Percentiles rank a stretch among this genome's conserved stretches.
Evolutionary conservation across 2,888 invertebrate species (phyloP).

Genomic region (Mesorhabditis belari): DNA sequence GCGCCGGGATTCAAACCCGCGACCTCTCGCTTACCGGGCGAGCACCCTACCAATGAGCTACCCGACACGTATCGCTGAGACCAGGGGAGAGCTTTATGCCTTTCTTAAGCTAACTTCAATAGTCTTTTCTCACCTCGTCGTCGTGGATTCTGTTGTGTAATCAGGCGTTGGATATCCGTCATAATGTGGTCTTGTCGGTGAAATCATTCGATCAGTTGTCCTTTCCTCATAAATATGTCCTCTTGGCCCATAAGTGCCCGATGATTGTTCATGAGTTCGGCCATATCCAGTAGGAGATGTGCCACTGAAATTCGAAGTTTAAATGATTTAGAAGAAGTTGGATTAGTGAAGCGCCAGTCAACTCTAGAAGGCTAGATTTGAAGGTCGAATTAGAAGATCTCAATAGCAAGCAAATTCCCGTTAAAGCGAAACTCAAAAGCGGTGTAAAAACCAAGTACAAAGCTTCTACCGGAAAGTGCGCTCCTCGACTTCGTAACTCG

Average conservation of each 20-base stretch:
- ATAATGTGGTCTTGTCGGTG: neutral
- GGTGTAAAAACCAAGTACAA: neutral
- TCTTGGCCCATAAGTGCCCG: neutral
- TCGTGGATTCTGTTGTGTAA: conserved; percentile 2
- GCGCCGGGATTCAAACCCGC: too few relatives aligned
- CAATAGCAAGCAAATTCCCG: too few relatives aligned
- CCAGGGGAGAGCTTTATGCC: too few relatives aligned
- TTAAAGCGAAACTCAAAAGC: too few relatives aligned
- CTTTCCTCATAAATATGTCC: neutral
- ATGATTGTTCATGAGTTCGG: neutral
- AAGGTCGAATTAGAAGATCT: too few relatives aligned
- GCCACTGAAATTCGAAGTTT: neutral
- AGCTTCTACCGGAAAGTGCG: conserved; percentile 4
- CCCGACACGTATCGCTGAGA: too few relatives aligned
- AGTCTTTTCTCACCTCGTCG: conserved; percentile 1
- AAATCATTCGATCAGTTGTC: neutral
- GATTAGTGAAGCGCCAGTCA: neutral
- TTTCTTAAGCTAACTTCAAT: too few relatives aligned
- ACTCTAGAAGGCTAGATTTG: too few relatives aligned
- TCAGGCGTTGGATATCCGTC: neutral
- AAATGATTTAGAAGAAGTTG: neutral
- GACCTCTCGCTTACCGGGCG: too few relatives aligned
- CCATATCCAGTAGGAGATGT: neutral
- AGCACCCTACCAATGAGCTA: too few relatives aligned
- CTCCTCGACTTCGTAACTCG: conserved; percentile 3